A percentile compares a stretch with the other conserved stretches of the same genome.
Conservation (phyloP, 2,797 vertebrate species). For the Diceros bicornis region DNA sequence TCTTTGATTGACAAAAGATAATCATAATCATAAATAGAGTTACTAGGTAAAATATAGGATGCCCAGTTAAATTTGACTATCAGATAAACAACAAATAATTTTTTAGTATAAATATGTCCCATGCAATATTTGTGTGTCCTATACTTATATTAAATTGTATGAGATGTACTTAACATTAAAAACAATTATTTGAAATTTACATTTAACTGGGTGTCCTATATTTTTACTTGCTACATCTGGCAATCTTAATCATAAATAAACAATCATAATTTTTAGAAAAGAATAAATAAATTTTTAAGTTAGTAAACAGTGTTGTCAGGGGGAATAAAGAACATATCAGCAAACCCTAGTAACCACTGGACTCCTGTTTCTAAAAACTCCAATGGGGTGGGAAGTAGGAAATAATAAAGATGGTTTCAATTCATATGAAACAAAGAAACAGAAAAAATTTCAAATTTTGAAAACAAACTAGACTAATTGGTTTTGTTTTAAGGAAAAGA, state of each 20-base stretch:
- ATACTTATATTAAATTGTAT: background rate
- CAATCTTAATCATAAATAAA: background rate
- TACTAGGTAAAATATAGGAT: background rate
- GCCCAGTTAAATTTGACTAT: background rate
- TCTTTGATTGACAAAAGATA: background rate
- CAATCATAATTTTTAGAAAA: background rate
- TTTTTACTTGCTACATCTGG: conserved; percentile 51
- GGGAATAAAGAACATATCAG: background rate
- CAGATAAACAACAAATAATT: background rate
- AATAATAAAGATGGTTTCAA: background rate
- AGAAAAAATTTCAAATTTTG: background rate
- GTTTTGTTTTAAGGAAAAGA: background rate
- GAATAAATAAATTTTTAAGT: conserved; percentile 2
- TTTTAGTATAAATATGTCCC: background rate
- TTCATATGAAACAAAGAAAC: background rate
- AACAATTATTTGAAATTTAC: background rate
- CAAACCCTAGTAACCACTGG: background rate
- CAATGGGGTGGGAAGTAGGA: background rate
- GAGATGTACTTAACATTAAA: background rate
- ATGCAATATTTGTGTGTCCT: background rate
- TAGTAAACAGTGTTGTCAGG: background rate
- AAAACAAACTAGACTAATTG: background rate
- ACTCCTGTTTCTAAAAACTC: background rate
- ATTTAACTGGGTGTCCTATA: background rate
- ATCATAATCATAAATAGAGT: background rate